These are phyloP conservation scores for Neotoma lepida DNA, from an alignment of 2,113 vertebrate species.

Conservation along the genomic window DNA sequence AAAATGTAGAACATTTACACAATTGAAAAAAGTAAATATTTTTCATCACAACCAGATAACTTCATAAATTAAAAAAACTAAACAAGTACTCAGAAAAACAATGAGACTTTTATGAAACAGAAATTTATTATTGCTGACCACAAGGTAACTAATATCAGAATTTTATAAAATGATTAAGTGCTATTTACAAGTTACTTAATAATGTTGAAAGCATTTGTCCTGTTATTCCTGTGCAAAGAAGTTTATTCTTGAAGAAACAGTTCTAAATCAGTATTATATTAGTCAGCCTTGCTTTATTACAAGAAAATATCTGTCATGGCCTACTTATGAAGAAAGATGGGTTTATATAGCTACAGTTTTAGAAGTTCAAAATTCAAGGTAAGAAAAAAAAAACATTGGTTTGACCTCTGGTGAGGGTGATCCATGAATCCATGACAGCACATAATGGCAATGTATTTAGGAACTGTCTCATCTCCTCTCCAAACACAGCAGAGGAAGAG, in stretches of 20 bases:
- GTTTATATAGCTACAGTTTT: not conserved
- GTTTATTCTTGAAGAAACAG: not conserved
- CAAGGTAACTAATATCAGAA: not conserved
- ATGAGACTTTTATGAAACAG: not conserved
- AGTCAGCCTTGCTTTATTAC: not conserved
- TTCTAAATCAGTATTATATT: not conserved
- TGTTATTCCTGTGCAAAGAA: not conserved
- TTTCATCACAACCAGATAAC: not conserved
- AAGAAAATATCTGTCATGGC: not conserved
- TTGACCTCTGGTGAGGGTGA: not conserved
- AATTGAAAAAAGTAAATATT: not conserved
- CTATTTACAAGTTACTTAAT: not conserved
- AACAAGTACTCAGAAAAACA: not conserved
- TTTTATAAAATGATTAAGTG: not conserved
- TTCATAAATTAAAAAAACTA: not conserved
- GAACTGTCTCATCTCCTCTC: not conserved
- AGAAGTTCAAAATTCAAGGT: not conserved
- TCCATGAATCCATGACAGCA: too few relatives aligned
- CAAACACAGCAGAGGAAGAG: not conserved
- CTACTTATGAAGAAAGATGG: not conserved
- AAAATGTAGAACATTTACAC: not conserved
- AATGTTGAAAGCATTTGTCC: not conserved
- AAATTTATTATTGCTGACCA: not conserved
- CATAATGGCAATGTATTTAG: not conserved
- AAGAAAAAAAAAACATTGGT: too few relatives aligned